Conservation (phyloP, 1,140 invertebrate genomes). For the Copidosoma floridanum region DNA sequence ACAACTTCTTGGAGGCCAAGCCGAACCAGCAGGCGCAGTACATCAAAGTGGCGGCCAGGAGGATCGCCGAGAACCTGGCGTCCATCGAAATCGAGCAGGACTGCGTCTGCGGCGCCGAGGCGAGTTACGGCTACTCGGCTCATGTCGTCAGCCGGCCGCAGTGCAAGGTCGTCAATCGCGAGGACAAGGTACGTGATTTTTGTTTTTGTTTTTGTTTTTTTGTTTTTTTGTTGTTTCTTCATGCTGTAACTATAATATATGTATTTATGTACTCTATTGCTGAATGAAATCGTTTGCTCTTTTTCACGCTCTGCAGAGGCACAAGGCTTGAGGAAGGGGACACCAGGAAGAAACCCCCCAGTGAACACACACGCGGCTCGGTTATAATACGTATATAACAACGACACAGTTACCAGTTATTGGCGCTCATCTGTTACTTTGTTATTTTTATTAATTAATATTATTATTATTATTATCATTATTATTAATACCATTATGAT, state of each 20-base stretch:
- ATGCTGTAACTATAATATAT: background rate
- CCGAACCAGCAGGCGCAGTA: constrained; percentile 60
- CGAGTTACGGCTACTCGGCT: constrained; percentile 28
- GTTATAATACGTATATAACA: too few species aligned
- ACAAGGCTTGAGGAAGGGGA: too few species aligned
- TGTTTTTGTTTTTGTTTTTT: background rate
- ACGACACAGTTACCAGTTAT: too few species aligned
- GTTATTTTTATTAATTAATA: too few species aligned
- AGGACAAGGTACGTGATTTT: constrained; percentile 43
- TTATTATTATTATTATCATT: too few species aligned
- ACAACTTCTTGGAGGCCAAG: constrained; percentile 57
- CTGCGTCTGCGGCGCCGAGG: constrained; percentile 55
- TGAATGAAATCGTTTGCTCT: too few species aligned
- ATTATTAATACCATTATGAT: too few species aligned
- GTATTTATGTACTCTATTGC: background rate
- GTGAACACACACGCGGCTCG: too few species aligned
- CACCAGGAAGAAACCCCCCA: too few species aligned
- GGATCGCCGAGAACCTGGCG: constrained; percentile 53
- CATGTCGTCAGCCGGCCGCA: constrained; percentile 36
- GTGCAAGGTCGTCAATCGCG: constrained; percentile 54
- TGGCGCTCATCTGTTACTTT: constrained; percentile 52
- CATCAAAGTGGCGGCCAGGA: constrained; percentile 55
- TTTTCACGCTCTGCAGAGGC: constrained; percentile 38
- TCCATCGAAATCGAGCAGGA: constrained; percentile 52
- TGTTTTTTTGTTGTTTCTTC: background rate